Conservation (phyloP, 1,140 invertebrate species). For the Scaptomyza montana region DNA sequence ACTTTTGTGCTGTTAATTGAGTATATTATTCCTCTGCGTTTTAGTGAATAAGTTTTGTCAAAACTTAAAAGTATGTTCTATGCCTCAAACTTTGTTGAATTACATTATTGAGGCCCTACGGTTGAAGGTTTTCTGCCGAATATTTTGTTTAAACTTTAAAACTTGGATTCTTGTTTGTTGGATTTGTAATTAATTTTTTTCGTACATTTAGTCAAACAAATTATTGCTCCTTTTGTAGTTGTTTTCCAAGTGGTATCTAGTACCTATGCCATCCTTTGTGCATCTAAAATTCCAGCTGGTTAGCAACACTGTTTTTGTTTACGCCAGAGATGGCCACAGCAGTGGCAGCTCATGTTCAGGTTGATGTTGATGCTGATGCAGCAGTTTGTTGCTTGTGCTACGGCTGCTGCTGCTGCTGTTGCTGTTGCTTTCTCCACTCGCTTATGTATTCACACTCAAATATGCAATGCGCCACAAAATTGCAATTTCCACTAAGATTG, state of each 20-base stretch:
- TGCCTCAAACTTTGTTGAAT: no score
- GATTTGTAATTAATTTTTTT: no score
- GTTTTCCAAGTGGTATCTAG: neutral
- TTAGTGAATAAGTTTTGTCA: no score
- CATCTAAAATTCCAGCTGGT: slow-evolving; percentile 12
- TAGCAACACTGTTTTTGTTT: slow-evolving; percentile 50
- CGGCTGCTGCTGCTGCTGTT: slow-evolving; percentile 6
- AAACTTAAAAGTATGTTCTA: no score
- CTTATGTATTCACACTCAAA: slow-evolving; percentile 76
- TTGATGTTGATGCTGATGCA: slow-evolving; percentile 32
- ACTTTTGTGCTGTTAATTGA: neutral
- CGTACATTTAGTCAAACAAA: slow-evolving; percentile 17
- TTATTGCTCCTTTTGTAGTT: neutral
- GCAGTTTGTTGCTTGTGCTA: slow-evolving; percentile 32
- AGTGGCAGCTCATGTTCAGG: slow-evolving; percentile 27
- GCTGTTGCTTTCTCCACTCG: slow-evolving; percentile 39
- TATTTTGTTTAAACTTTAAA: no score
- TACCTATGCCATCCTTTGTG: neutral
- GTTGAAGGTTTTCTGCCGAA: no score
- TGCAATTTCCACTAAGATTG: slow-evolving; percentile 82
- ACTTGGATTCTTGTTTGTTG: no score
- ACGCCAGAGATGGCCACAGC: slow-evolving; percentile 36
- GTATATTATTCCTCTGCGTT: neutral
- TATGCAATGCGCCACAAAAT: slow-evolving; percentile 76
- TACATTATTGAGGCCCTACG: no score